Base-by-base conservation (phyloP, 2,797 vertebrate species). In the Denticeps clupeoides region DNA sequence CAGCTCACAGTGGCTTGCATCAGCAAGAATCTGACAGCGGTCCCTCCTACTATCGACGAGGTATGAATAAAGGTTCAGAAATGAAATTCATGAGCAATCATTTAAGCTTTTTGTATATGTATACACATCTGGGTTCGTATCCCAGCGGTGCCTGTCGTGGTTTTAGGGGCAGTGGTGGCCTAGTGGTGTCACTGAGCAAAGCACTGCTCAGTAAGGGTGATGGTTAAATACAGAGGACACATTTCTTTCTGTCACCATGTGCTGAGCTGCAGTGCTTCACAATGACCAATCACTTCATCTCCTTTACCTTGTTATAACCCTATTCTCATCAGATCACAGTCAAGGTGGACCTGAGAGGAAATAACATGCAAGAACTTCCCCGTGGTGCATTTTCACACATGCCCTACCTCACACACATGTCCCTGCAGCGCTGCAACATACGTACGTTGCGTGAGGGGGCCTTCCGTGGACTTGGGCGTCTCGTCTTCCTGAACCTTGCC, bases 401-500 rank as follows among this genome's bases (percentile, higher is more conserved):
- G 1, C 92, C 87, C 0, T 81, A 93, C 59, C 81, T 98, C 62
- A 93, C 87, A 0, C 88, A 90, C 35, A 77, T 97, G 67, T 84
- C 85, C 1, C 65, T 97, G 63, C 87, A 87, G 70, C 77, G 49
- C 60, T 89, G 88, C 47, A 82, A 86, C 46, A 77, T 92, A 68
- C 85, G 75, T 45, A 78, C 29, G 29, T 82, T 97, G 46, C 83
- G 81, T 7, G 91, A 97, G 61, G 93, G 93, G 0, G 89, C 92
- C 7, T 95, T 98, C 61, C 81, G 89, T 0, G 80, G 87, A 41
- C 86, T 97, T 9, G 88, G 89, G 0, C 87, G 90, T 24, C 74
- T 98, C 48, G 66, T 90, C 10, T 83, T 87, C 46, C 91, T 97
- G 56, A 89, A 87, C 68, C 68, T 97, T 70, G 90, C 89, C 51